Base-by-base conservation (phyloP, 2,113 vertebrate species). In the Nycticryphes semicollaris region DNA sequence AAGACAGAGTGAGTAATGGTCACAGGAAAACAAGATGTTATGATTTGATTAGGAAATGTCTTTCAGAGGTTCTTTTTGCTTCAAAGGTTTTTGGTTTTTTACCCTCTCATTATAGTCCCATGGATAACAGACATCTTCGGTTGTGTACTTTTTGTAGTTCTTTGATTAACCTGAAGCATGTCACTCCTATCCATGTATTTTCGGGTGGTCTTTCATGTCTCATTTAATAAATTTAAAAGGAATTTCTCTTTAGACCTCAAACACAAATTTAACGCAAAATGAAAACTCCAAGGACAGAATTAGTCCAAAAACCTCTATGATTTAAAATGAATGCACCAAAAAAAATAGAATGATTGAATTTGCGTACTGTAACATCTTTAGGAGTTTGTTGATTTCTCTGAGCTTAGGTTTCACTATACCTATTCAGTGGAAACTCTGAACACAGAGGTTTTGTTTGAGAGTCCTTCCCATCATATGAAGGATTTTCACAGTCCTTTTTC, bases 21-120 rank as follows among this genome's bases (percentile, higher is more conserved):
- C n/a, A 53, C 19, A 59, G 47, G 50, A 47, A 84, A 78, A 73
- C 22, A 78, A 62, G 20, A 23, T 28, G 4, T 27, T 33, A 41
- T 37, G 2, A 63, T 50, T 67, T 59, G 13, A 60, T 68, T n/a
- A 62, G 31, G 23, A 56, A 56, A 22, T 35, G 35, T 20, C 33
- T 6, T 72, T 68, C 67, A 60, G 50, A 60, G 16, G 7, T 79
- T 62, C 22, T 22, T 76, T 68, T 4, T 53, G 4, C 28, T 57
- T 80, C 53, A 35, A 27, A 66, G 5, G 18, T 3, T 1, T 2
- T 56, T 39, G n/a, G n/a, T 37, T 12, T 3, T 18, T 4, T 1
- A 23, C 6, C 22, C 10, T 9, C 16, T 56, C 23, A 50, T 33
- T 51, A 22, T 30, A 64, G 35, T 51, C 9, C 31, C 37, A 68